phyloP scores from a whole-genome alignment of 2,888 invertebrate species.

The Oeneis ivallda region DNA sequence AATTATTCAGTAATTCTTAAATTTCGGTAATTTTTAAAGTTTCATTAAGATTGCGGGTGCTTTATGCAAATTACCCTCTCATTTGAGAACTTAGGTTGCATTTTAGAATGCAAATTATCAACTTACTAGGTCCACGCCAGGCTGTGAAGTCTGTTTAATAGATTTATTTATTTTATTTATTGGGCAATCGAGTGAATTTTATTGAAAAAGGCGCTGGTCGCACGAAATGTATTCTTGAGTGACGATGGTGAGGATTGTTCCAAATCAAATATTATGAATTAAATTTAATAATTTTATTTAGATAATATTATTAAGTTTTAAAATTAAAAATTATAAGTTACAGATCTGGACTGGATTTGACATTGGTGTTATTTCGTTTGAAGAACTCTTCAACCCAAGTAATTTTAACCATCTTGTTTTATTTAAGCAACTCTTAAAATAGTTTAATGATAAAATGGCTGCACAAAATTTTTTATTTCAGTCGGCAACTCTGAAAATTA shows the following conservation, averaged over 20 bases:
- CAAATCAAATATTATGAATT: conserved; percentile 18
- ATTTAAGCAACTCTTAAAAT: background rate
- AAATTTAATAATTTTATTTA: background rate
- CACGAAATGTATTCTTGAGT: conserved; percentile 49
- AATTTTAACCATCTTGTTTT: background rate
- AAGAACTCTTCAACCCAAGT: background rate
- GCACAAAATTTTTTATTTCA: background rate
- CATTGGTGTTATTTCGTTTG: background rate
- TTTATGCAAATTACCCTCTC: too few relatives aligned
- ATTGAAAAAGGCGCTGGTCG: conserved; percentile 61
- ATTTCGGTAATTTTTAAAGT: background rate
- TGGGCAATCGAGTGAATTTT: conserved; percentile 40
- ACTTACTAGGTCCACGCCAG: conserved; percentile 48
- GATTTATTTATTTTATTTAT: conserved; percentile 34
- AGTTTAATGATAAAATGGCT: background rate
- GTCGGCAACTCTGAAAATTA: background rate
- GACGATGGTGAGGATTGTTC: conserved; percentile 22
- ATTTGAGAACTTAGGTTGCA: conserved; percentile 25
- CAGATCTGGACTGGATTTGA: conserved; percentile 16
- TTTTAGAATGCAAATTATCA: conserved; percentile 45
- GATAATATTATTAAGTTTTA: background rate
- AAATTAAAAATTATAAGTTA: background rate
- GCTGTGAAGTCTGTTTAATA: conserved; percentile 59
- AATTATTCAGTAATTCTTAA: background rate
- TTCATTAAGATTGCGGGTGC: background rate